Percentiles rank a stretch among this genome's conserved stretches.
Conservation (phyloP, 2,888 invertebrate genomes). For the Diabrotica balteata region DNA sequence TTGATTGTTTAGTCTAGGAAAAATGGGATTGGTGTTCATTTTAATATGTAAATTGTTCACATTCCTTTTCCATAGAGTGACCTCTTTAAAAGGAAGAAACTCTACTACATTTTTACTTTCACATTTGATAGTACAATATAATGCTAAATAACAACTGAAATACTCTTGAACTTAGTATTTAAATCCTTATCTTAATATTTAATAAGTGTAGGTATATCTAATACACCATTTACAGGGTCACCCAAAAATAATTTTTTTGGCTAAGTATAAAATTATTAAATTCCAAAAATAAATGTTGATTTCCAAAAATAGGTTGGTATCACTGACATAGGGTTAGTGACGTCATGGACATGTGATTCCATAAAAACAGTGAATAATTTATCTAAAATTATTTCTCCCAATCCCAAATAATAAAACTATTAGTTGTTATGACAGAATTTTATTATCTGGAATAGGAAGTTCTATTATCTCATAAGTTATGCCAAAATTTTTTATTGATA, state of each 20-base stretch:
- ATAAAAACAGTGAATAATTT: slow-evolving; percentile 9
- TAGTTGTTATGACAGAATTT: not conserved
- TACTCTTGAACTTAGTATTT: not conserved
- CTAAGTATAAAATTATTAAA: slow-evolving; percentile 1
- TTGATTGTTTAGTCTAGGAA: slow-evolving; percentile 25
- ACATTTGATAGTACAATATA: slow-evolving; percentile 36
- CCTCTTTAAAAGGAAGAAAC: slow-evolving; percentile 50
- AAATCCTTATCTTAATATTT: not conserved
- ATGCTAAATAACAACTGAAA: slow-evolving; percentile 2
- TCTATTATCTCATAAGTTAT: no score
- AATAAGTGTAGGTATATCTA: slow-evolving; percentile 1
- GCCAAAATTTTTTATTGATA: no score
- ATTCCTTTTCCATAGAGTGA: slow-evolving; percentile 53
- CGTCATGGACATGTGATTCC: slow-evolving; percentile 12
- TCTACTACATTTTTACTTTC: slow-evolving; percentile 44
- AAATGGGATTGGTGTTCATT: slow-evolving; percentile 23
- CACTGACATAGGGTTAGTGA: slow-evolving; percentile 7
- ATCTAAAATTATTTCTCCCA: slow-evolving; percentile 10
- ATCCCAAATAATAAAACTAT: slow-evolving; percentile 1
- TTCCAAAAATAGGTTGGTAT: slow-evolving; percentile 24
- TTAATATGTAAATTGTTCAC: slow-evolving; percentile 46
- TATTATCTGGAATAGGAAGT: no score
- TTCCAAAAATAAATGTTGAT: slow-evolving; percentile 18
- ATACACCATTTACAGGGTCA: slow-evolving; percentile 11
- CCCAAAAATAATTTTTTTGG: slow-evolving; percentile 13